These are phyloP conservation scores for Eupithecia subfuscata DNA, from an alignment of 2,888 invertebrate species.

Conservation along the genomic window DNA sequence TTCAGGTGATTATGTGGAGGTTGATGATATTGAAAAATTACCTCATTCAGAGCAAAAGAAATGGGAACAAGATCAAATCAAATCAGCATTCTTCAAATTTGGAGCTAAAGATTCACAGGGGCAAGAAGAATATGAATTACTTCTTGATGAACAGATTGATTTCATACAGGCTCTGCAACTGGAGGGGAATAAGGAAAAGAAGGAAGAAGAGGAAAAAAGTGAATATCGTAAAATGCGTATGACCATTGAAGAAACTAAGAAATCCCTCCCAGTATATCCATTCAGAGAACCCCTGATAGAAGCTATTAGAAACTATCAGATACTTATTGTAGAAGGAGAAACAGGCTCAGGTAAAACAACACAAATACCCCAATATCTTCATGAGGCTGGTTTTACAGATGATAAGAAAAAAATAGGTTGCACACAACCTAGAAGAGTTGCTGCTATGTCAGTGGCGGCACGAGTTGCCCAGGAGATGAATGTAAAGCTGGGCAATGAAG, in stretches of 20 bases:
- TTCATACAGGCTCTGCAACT: conserved; percentile 96
- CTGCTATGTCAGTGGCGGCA: conserved; percentile 99
- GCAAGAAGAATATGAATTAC: conserved; percentile 94
- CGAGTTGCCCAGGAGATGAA: conserved; percentile 99
- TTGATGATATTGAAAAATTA: conserved; percentile 92
- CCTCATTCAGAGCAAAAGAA: conserved; percentile 94
- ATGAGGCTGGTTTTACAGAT: conserved; percentile 95
- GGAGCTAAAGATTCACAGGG: conserved; percentile 93
- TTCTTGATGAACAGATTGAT: conserved; percentile 98
- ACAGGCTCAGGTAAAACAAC: conserved; percentile 99
- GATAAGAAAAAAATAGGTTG: conserved; percentile 96
- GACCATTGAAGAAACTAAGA: conserved; percentile 95
- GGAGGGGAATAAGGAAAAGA: conserved; percentile 87
- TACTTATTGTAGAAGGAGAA: conserved; percentile 98
- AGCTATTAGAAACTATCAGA: conserved; percentile 95
- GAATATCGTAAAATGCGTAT: conserved; percentile 87
- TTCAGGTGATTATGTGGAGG: conserved; percentile 90
- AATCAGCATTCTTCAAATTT: conserved; percentile 95
- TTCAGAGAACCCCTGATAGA: conserved; percentile 94
- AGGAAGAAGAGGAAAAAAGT: conserved; percentile 86
- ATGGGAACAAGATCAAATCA: conserved; percentile 99
- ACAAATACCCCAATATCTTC: conserved; percentile 98
- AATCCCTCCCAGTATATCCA: conserved; percentile 96
- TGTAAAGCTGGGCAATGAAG: conserved; percentile 97
- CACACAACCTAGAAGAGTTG: conserved; percentile 98